These are phyloP conservation scores for Philereme vetulata DNA, from an alignment of 2,888 invertebrate genomes.

Conservation along the genomic window DNA sequence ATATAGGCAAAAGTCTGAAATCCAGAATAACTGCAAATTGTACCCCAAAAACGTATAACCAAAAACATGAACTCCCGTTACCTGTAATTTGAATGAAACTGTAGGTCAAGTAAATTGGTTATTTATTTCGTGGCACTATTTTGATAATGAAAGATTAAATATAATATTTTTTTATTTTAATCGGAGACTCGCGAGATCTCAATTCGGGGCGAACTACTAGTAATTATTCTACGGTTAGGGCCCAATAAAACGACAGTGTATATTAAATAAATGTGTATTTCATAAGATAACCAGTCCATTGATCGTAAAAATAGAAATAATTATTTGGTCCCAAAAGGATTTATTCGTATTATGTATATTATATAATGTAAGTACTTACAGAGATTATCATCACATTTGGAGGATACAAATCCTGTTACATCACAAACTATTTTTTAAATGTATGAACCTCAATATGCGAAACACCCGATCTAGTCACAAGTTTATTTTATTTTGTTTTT, in stretches of 20 bases:
- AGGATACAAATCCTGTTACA: background rate
- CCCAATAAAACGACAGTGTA: slow-evolving; percentile 20
- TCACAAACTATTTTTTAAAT: background rate
- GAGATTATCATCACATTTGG: background rate
- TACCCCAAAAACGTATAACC: no score
- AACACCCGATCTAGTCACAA: background rate
- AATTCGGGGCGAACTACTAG: no score
- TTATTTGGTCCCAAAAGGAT: slow-evolving; percentile 8
- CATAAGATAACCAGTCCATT: slow-evolving; percentile 14
- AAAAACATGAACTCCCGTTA: no score
- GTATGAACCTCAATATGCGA: background rate
- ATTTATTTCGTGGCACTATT: no score
- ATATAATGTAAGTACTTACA: background rate
- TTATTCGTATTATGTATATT: background rate
- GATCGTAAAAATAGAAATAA: slow-evolving; percentile 1
- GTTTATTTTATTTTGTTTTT: background rate
- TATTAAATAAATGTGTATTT: slow-evolving; percentile 19
- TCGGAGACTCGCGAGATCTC: no score
- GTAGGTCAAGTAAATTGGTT: no score
- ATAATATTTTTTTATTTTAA: no score
- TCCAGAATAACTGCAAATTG: no score
- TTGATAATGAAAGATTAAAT: no score
- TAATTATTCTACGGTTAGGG: background rate
- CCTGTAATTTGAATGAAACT: no score
- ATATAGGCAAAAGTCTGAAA: no score